phyloP scores from a whole-genome alignment of 2,113 vertebrate genomes.

The Telmatochromis sp. region DNA sequence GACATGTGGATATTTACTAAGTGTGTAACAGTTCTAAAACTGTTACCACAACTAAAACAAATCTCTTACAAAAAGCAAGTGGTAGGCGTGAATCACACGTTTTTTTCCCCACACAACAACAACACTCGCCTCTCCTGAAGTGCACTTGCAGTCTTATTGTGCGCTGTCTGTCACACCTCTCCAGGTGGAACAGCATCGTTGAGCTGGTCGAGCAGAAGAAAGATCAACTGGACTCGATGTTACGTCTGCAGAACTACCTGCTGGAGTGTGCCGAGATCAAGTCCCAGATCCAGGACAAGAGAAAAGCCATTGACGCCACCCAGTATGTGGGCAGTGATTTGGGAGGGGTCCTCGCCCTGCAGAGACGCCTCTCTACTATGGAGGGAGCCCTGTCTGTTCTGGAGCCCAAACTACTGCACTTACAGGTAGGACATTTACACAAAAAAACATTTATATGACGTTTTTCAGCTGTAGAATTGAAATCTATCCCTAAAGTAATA shows the following conservation, averaged over 20 bases:
- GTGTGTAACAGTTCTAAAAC: background rate
- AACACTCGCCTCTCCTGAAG: background rate
- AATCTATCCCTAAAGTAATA: fast-evolving
- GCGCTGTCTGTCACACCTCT: background rate
- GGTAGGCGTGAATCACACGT: fast-evolving
- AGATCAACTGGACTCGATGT: slow-evolving; percentile 75
- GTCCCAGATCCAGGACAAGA: slow-evolving; percentile 84
- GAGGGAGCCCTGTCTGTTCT: slow-evolving; percentile 84
- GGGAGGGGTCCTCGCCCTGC: slow-evolving; percentile 79
- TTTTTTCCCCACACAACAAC: fast-evolving
- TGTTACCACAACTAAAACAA: background rate
- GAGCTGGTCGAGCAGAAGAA: slow-evolving; percentile 90
- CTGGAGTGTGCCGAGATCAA: slow-evolving; percentile 88
- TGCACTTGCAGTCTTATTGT: background rate
- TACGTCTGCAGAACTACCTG: slow-evolving; percentile 90
- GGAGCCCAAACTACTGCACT: slow-evolving; percentile 83
- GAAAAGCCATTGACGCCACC: slow-evolving; percentile 82
- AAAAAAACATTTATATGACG: background rate
- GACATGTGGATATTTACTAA: background rate
- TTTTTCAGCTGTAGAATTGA: background rate
- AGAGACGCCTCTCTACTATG: slow-evolving; percentile 85
- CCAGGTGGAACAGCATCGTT: slow-evolving; percentile 94
- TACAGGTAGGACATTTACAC: slow-evolving; percentile 60
- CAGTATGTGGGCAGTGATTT: slow-evolving; percentile 78
- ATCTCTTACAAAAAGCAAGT: background rate